Evolutionary conservation across 2,113 vertebrate genomes (phyloP).

Genomic region (Arizona elegans): DNA sequence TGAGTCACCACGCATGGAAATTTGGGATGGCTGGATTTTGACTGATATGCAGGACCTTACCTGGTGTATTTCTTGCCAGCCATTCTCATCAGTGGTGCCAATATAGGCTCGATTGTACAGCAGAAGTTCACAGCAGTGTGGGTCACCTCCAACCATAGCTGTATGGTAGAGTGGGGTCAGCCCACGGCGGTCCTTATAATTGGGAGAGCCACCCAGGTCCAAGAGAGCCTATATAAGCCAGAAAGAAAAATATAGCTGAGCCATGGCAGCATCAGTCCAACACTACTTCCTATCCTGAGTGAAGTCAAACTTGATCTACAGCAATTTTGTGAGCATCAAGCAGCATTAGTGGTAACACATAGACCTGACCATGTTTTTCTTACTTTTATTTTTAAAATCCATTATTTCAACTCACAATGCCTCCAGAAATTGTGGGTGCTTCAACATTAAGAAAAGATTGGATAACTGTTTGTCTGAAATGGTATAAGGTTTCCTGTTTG

Average conservation of each 20-base stretch:
- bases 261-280: background rate
- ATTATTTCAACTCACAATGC: background rate
- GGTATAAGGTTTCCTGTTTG: background rate
- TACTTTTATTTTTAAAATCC: background rate
- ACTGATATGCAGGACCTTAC: constrained; percentile 49
- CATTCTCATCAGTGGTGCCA: constrained; percentile 86
- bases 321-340: background rate
- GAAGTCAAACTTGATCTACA: background rate
- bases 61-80: constrained; percentile 94
- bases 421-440: background rate
- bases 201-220: constrained; percentile 86
- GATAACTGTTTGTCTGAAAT: background rate
- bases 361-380: too few species aligned
- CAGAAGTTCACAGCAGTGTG: constrained; percentile 89
- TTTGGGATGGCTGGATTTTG: background rate
- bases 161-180: constrained; percentile 92
- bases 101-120: constrained; percentile 84
- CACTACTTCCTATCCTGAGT: background rate
- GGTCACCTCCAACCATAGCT: constrained; percentile 89
- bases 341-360: background rate
- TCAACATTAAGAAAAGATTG: background rate
- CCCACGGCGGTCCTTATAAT: constrained; percentile 90
- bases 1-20: background rate
- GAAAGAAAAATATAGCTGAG: background rate
- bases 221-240: constrained; percentile 73